Evolutionary conservation across 2,888 invertebrate genomes (phyloP), one percentile per base, ranked within the genome.

Genomic region (Gortyna flavago): DNA sequence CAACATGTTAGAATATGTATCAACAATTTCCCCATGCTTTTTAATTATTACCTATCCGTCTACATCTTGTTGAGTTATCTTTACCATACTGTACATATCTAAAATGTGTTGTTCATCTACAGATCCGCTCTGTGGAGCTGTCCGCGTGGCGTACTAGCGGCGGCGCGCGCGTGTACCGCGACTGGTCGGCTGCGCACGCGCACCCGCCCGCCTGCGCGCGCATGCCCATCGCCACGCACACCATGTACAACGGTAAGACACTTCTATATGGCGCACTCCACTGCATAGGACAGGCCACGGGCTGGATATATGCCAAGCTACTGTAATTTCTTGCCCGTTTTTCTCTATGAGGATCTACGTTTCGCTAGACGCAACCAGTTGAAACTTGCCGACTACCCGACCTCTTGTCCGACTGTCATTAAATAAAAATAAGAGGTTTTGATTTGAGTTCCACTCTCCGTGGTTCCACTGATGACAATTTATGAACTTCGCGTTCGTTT

Each of bases 91-190:
- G 2, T 16, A 25, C 9, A 13, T 32, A 48, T 3, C 7, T 51
- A 29, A 57, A 21, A 1, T 21, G 5, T 18, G 11, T 0, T 3
- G 4, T 18, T 5, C 16, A 7, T 1, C 3, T 8, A 0, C 88
- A 95, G 95, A 93, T 95, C 80, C 94, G 95, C 41, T 91, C 93
- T 80, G 93, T 96, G 83, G 96, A 96, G 91, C 83, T 94, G 74
- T 94, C 95, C 0, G 95, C 95, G 79, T 96, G 96, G 96, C 94
- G 93, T 93, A 97, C 91, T 16, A 87, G 88, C 25, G 89, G 89
- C 89, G 91, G 89, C 59, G 95, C 97, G 93, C 97, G 97, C 91
- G 97, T 97, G 93, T 97, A 97, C 95, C 97, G 97, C 94, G 97
- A 97, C 96, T 97, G 96, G 96, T 92, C 93, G 68, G 86, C 95